These are phyloP conservation scores for Pachyrhynchus sulphureomaculatus DNA, from an alignment of 1,140 invertebrate genomes.

Conservation along the genomic window DNA sequence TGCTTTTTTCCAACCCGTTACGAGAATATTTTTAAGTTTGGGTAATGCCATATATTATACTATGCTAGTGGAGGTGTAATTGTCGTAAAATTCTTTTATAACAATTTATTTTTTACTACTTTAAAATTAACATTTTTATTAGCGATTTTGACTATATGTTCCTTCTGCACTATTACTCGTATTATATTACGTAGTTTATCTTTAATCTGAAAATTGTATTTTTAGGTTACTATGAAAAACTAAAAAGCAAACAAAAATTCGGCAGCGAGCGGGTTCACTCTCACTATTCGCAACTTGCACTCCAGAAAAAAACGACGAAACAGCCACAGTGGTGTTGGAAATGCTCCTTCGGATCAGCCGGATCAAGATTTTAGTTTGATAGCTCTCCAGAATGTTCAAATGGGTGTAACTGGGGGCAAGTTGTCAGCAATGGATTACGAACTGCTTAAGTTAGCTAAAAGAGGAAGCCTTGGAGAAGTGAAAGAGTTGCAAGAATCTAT, in stretches of 20 bases:
- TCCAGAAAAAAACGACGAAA: constrained; percentile 14
- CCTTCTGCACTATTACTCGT: no score
- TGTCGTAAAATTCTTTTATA: no score
- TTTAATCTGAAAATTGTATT: no score
- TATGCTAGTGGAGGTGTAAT: no score
- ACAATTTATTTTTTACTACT: no score
- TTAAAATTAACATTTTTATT: no score
- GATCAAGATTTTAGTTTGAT: constrained; percentile 11
- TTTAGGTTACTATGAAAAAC: constrained; percentile 51
- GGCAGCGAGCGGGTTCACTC: constrained; percentile 19
- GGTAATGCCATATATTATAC: no score
- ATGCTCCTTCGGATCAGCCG: no score
- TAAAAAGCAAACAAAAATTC: constrained; percentile 35
- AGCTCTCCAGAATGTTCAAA: constrained; percentile 15
- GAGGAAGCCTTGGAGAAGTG: not conserved
- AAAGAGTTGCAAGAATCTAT: constrained; percentile 11
- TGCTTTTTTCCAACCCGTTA: no score
- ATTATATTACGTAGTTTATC: no score
- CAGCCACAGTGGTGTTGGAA: constrained; percentile 11
- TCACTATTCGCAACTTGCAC: not conserved
- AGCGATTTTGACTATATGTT: no score
- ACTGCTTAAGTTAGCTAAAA: constrained; percentile 58
- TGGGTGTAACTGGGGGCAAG: constrained; percentile 9
- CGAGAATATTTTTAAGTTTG: no score
- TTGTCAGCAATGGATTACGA: constrained; percentile 63